Conservation (phyloP, 1,140 invertebrate species). For the Schlechtendalia chinensis region DNA sequence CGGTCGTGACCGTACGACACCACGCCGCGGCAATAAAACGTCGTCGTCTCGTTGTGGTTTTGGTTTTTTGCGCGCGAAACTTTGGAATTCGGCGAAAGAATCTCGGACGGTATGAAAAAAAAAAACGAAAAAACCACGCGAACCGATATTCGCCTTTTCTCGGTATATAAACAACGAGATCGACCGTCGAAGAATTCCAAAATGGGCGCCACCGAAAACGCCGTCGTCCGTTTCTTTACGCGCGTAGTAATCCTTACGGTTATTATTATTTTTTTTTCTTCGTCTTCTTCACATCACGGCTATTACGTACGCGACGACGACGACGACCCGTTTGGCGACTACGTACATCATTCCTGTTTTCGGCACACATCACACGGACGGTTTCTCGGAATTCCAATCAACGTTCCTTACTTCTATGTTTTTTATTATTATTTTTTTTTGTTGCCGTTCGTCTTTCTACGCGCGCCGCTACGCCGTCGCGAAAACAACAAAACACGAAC, state of each 20-base stretch:
- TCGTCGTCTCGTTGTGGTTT: too few species aligned
- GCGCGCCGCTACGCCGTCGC: too few species aligned
- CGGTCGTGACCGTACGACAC: too few species aligned
- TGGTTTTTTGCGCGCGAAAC: too few species aligned
- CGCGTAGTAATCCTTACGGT: background rate
- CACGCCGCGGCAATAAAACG: too few species aligned
- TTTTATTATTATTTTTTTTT: too few species aligned
- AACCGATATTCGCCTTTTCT: slow-evolving; percentile 35
- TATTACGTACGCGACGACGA: background rate
- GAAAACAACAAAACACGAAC: too few species aligned
- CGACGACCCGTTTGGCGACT: slow-evolving; percentile 41
- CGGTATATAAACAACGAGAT: background rate
- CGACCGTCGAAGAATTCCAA: slow-evolving; percentile 24
- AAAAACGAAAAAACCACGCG: background rate
- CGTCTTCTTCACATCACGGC: background rate
- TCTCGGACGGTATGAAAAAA: background rate
- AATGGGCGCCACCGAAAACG: slow-evolving; percentile 45
- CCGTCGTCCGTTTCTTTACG: background rate
- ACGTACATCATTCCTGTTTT: slow-evolving; percentile 48
- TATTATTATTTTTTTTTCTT: background rate
- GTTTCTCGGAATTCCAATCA: slow-evolving; percentile 38
- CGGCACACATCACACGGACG: slow-evolving; percentile 44
- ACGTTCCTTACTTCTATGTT: background rate
- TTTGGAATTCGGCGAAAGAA: background rate
- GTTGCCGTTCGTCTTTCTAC: too few species aligned